Evolutionary conservation across 1,140 invertebrate genomes (phyloP), one percentile per base, ranked within the genome.

Genomic region (Drosophila biarmipes): DNA sequence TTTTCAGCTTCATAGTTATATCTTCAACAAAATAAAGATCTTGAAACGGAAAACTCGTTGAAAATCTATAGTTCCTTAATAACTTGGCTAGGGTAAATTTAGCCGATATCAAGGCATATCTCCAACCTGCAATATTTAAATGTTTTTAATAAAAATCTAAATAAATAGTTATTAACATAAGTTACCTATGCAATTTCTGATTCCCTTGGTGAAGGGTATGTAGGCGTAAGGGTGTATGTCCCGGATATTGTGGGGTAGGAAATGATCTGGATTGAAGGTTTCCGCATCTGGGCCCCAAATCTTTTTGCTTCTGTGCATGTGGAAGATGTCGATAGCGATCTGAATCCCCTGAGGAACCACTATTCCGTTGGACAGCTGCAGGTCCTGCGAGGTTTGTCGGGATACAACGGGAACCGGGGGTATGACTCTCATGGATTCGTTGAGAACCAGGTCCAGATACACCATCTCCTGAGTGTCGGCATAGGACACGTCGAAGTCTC

Each of bases 361-460:
- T 31, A 89, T 52, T 0, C 78, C 80, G 19, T 79, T 91, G 1
- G 78, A 82, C 1, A 84, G 49, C 8, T 40, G 45, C 0, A 92
- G n/a, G 11, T 91, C 89, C 19, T 85, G 35, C 0, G 71, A 75
- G 2, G 78, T 82, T 59, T 79, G 73, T n/a, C 90, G 55, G 0
- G 80, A 80, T 1, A 91, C 84, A 4, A 91, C 53, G 3, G 91
- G 90, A n/a, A 92, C 90, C 0, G 87, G 84, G 2, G 91, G 61
- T 21, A 91, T 85, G 15, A 90, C 87, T 80, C 95, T 89, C 63
- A 95, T 81, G 6, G 94, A 93, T 86, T 96, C 95, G 78, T 95
- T 95, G 1, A 96, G 93, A 2, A 94, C 93, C 66, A 93, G 92
- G 54, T 95, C 95, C 31, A 95, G 91, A 78, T 95, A 95, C 43